Base-by-base conservation (phyloP, 2,113 vertebrate genomes). In the Cyphomyrus discorhynchus region DNA sequence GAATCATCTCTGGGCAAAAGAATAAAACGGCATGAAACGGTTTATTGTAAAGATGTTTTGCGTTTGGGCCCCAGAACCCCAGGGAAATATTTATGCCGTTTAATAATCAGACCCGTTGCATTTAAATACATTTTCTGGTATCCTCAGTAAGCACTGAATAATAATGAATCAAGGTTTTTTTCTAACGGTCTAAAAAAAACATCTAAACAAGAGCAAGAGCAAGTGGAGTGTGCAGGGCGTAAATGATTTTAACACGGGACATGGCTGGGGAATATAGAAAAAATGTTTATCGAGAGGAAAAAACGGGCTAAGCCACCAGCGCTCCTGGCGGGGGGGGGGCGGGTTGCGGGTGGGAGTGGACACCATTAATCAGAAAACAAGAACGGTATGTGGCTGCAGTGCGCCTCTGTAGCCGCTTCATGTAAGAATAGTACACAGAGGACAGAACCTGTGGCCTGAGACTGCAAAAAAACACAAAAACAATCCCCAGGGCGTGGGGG, bases 21-120 rank as follows among this genome's bases (percentile, higher is more conserved):
- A 84, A 83, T 90, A 84, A 83, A 47, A 70, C 86, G 47, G 83
- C 53, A 90, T 87, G 88, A 88, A 87, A 90, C 88, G n/a, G 82
- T 74, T 17, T 88, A 15, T 39, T 39, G 42, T 8, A 39, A 74
- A 88, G 58, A 58, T 47, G 62, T 88, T 88, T 53, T 46, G 87
- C 56, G 62, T 49, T 47, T 70, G 53, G 52, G 39, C 53, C 35
- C 35, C 21, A 15, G 45, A 17, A 27, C 58, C 58, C 56, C 58
- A 27, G 31, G 49, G 53, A 50, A 47, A 47, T 70, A 88, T 88
- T 66, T 62, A 62, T 66, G 56, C 87, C 21, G 87, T 62, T 42
- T 62, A 88, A 87, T 87, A 87, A 87, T 87, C 85, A 87, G 19
- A 87, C 50, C 47, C 13, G 85, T 27, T 87, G 85, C 85, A 87